Base-by-base conservation (phyloP, 2,113 vertebrate genomes). In the Barbus barbus region DNA sequence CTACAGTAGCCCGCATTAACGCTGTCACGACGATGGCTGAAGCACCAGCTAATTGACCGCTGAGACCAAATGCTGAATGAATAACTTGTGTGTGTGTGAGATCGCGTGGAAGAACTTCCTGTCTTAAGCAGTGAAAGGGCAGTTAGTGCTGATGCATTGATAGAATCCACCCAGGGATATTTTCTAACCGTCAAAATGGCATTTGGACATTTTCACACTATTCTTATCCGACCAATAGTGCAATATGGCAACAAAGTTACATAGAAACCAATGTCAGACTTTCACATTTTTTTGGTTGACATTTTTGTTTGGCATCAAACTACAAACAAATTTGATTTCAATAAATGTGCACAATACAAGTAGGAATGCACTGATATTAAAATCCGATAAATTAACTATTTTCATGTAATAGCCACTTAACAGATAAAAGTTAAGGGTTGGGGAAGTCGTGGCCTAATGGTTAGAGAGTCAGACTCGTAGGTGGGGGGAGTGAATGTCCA, bases 41-140 rank as follows among this genome's bases (percentile, higher is more conserved):
- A 77, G 48, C 46, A 56, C 28, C 28, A 44, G 56, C 24, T 79
- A 61, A 79, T n/a, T 78, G 77, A 79, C 75, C 12, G 1, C 75
- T 28, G n/a, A 78, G 53, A 78, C 18, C 2, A 77, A 28, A 77
- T 0, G 14, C 75, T 85, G 61, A 31, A 9, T 63, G 41, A 26
- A 12, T 20, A 53, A 41, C 11, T 36, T 60, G 36, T 84, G 75
- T 72, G 63, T 18, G 74, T 60, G 61, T 46, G 31, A 24, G 67
- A 18, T 67, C 33, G 41, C 9, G 12, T 38, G 46, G 74, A 56
- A 31, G 18, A 76, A 33, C 26, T 18, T 56, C 20, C 11, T 22
- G 18, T 56, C 46, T 77, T 36, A 22, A 77, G 53, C 33, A 38
- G 33, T 22, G 67, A 71, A 16, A 71, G 33, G 20, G n/a, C 41